phyloP scores from a whole-genome alignment of 2,113 vertebrate species.

The Sorex fumeus region DNA sequence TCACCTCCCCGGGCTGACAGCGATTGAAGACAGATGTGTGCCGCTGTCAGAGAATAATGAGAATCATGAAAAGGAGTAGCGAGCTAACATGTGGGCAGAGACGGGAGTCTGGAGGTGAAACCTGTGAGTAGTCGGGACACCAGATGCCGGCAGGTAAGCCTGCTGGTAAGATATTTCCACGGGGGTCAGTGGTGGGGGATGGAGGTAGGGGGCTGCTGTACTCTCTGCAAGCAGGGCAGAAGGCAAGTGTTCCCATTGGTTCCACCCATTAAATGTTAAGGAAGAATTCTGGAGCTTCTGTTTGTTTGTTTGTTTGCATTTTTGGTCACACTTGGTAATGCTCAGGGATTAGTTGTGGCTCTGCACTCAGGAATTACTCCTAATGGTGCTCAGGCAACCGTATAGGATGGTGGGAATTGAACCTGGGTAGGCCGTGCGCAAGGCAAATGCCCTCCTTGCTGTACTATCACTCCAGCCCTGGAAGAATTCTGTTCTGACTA shows the following conservation, averaged over 20 bases:
- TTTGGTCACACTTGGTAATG: too few relatives aligned
- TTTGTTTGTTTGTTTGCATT: too few relatives aligned
- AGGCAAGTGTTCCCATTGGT: background rate
- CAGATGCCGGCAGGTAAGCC: conserved; percentile 35
- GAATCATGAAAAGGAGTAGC: conserved; percentile 72
- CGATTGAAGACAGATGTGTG: conserved; percentile 70
- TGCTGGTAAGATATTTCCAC: conserved; percentile 42
- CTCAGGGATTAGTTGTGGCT: too few relatives aligned
- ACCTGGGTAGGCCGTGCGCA: too few relatives aligned
- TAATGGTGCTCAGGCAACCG: too few relatives aligned
- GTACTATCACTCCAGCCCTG: too few relatives aligned
- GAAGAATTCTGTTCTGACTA: conserved; percentile 14
- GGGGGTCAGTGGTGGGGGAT: conserved; percentile 6
- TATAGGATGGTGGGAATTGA: too few relatives aligned
- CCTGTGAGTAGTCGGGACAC: background rate
- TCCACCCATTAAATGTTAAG: background rate
- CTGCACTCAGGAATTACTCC: too few relatives aligned
- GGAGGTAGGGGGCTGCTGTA: background rate
- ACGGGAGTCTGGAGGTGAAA: background rate
- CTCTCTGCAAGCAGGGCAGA: background rate
- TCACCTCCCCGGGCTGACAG: conserved; percentile 44
- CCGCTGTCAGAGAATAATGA: conserved; percentile 37
- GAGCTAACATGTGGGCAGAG: conserved; percentile 58
- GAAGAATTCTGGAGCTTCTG: too few relatives aligned
- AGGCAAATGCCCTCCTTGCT: too few relatives aligned